These are phyloP conservation scores for Cacoxenus indagator DNA, from an alignment of 2,888 invertebrate genomes.

Conservation along the genomic window DNA sequence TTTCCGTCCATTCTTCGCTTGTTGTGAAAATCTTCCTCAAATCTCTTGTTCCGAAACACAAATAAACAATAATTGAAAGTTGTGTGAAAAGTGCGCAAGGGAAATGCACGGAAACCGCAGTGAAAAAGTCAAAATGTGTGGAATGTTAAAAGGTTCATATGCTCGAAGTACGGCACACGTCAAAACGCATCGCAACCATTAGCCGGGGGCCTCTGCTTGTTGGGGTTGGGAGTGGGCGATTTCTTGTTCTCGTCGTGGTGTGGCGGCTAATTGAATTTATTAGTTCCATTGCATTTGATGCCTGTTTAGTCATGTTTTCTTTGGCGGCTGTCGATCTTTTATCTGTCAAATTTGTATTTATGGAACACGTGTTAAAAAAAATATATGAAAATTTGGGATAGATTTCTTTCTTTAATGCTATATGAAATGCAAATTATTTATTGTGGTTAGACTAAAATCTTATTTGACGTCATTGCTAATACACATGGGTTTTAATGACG, in stretches of 20 bases:
- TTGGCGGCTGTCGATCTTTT: slow-evolving; percentile 46
- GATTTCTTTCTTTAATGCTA: too few relatives aligned
- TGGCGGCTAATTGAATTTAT: slow-evolving; percentile 62
- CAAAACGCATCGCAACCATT: slow-evolving; percentile 1
- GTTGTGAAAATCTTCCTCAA: background rate
- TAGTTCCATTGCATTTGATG: slow-evolving; percentile 59
- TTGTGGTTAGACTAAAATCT: too few relatives aligned
- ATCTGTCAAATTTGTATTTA: slow-evolving; percentile 17
- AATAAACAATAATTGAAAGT: slow-evolving; percentile 62
- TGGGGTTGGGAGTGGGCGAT: slow-evolving; percentile 28
- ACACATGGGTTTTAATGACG: too few relatives aligned
- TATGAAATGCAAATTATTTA: too few relatives aligned
- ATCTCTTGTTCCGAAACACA: slow-evolving; percentile 37
- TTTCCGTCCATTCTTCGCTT: background rate
- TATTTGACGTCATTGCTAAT: too few relatives aligned
- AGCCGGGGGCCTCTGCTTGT: background rate
- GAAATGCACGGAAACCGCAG: slow-evolving; percentile 32
- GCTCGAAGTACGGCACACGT: slow-evolving; percentile 31
- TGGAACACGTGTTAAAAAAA: background rate
- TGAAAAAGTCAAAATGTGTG: slow-evolving; percentile 51
- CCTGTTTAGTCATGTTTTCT: slow-evolving; percentile 33
- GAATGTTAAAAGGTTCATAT: slow-evolving; percentile 67
- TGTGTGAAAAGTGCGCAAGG: slow-evolving; percentile 15
- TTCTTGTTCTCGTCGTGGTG: slow-evolving; percentile 40
- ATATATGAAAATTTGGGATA: too few relatives aligned